Conservation (phyloP, 2,113 vertebrate species). For the Setophaga petechia region DNA sequence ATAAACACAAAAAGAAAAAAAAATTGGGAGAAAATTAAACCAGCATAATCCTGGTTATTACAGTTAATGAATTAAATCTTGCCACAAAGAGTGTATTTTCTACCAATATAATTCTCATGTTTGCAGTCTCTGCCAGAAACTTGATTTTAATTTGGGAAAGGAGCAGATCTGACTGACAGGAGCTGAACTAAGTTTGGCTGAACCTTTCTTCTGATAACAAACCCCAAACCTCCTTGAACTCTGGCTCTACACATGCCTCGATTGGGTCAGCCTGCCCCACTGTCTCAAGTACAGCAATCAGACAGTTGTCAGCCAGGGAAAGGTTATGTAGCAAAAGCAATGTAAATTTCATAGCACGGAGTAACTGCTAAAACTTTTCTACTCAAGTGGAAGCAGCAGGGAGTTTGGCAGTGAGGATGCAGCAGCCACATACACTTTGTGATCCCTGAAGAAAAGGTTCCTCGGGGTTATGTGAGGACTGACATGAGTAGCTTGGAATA, state of each 20-base stretch:
- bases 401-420: neutral
- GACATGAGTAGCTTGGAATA: neutral
- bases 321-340: neutral
- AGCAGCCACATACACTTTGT: neutral
- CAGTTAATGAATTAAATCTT: neutral
- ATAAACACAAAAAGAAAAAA: neutral
- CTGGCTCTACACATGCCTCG: neutral
- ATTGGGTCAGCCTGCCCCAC: neutral
- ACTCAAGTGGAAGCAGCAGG: neutral
- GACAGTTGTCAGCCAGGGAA: neutral
- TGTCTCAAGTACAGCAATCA: neutral
- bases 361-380: constrained; percentile 3
- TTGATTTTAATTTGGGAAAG: neutral
- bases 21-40: neutral
- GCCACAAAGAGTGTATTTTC: neutral
- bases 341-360: neutral
- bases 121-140: neutral
- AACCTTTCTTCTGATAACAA: neutral
- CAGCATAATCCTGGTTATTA: neutral
- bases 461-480: neutral
- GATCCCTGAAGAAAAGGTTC: neutral
- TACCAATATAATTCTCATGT: fast-evolving
- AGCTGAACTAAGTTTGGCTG: neutral
- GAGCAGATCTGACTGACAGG: neutral
- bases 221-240: neutral